A percentile compares a stretch with the other conserved stretches of the same genome.
Evolutionary conservation across 2,797 vertebrate species (phyloP).

Genomic region (Eremophila alpestris): DNA sequence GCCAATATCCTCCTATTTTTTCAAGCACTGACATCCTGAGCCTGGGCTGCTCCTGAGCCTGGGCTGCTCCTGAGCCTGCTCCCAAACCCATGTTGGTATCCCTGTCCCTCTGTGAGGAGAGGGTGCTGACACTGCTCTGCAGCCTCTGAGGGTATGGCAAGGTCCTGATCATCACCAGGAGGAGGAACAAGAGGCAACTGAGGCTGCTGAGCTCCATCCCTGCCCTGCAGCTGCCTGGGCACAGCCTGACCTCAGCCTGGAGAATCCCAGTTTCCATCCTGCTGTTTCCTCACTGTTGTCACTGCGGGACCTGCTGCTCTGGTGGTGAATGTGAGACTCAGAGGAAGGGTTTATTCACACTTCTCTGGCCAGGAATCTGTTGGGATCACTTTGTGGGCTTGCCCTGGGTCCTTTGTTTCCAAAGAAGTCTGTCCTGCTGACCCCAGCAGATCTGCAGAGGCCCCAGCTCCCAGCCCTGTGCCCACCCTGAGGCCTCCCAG

Average conservation of each 20-base stretch:
- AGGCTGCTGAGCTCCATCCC: background rate
- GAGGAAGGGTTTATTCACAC: background rate
- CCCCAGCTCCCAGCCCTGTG: background rate
- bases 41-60: background rate
- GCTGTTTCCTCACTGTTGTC: background rate
- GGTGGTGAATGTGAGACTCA: background rate
- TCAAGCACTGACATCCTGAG: background rate
- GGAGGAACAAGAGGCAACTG: background rate
- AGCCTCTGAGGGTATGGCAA: background rate
- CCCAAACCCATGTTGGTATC: accelerated
- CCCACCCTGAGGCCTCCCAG: background rate
- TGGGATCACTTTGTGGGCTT: accelerated
- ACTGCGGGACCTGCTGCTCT: background rate
- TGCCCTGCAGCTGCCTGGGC: background rate
- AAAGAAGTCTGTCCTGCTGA: background rate
- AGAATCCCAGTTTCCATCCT: background rate
- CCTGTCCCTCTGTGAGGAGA: background rate
- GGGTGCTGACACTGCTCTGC: background rate
- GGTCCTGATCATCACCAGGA: background rate
- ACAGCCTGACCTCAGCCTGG: background rate
- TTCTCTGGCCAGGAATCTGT: background rate
- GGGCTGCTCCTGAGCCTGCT: background rate
- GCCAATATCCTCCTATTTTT: constrained; percentile 34
- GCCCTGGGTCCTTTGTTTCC: background rate
- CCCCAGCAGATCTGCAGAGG: background rate